Evolutionary conservation across 2,888 invertebrate genomes (phyloP).

Genomic region (Parnassius glacialis): DNA sequence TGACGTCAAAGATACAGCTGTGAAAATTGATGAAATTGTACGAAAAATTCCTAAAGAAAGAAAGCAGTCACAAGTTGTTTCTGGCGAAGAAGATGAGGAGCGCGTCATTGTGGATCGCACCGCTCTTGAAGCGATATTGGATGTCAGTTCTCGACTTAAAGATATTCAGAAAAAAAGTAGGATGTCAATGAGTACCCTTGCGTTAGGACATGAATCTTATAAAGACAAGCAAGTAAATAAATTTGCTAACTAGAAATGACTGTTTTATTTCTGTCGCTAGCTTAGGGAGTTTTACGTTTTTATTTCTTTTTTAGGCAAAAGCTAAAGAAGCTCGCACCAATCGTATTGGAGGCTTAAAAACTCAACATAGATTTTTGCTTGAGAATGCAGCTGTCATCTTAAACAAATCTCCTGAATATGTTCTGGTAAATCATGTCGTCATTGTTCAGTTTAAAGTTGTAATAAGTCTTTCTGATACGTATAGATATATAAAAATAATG

Average conservation of each 20-base stretch:
- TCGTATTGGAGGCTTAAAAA: slow-evolving; percentile 67
- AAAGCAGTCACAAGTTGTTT: slow-evolving; percentile 32
- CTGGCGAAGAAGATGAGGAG: slow-evolving; percentile 29
- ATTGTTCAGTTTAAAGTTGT: neutral
- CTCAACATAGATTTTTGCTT: slow-evolving; percentile 83
- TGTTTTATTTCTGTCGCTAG: slow-evolving; percentile 44
- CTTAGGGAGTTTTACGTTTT: slow-evolving; percentile 21
- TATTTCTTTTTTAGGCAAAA: slow-evolving; percentile 75
- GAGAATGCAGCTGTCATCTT: slow-evolving; percentile 83
- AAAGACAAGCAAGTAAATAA: slow-evolving; percentile 77
- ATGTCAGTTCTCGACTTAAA: slow-evolving; percentile 60
- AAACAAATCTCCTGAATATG: slow-evolving; percentile 74
- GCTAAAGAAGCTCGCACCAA: slow-evolving; percentile 82
- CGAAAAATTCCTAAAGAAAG: slow-evolving; percentile 41
- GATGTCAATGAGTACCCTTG: slow-evolving; percentile 67
- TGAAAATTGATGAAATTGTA: slow-evolving; percentile 43
- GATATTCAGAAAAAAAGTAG: slow-evolving; percentile 65
- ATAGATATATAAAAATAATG: too few species aligned
- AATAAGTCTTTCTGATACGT: too few species aligned
- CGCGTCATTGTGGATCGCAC: slow-evolving; percentile 57
- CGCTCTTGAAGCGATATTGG: slow-evolving; percentile 66
- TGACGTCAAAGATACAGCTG: slow-evolving; percentile 43
- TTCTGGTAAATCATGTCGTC: slow-evolving; percentile 65
- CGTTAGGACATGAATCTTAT: slow-evolving; percentile 67
- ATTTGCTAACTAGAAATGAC: slow-evolving; percentile 40